Evolutionary conservation across 1,140 invertebrate genomes (phyloP).

Genomic region (Euglossa dilemma): DNA sequence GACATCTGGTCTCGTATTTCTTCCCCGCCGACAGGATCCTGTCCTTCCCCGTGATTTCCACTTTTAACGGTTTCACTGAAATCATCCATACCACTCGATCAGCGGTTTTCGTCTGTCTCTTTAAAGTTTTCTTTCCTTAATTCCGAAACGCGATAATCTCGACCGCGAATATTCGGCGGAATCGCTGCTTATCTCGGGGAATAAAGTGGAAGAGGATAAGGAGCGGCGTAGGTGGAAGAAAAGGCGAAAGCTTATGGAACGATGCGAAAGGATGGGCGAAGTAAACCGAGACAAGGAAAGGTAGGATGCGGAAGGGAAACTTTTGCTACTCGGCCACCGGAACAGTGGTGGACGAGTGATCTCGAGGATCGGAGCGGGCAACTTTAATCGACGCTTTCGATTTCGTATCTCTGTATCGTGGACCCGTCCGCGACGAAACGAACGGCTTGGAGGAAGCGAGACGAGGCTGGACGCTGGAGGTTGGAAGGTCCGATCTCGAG

Average conservation of each 20-base stretch:
- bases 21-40: constrained; percentile 83
- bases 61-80: constrained; percentile 85
- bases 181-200: too few relatives aligned
- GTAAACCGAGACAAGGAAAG: neutral
- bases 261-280: neutral
- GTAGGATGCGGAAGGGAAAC: neutral
- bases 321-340: neutral
- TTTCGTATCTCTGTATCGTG: too few relatives aligned
- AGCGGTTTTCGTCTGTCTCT: neutral
- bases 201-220: too few relatives aligned
- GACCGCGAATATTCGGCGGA: too few relatives aligned
- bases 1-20: constrained; percentile 85
- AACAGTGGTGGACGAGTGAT: neutral
- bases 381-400: neutral
- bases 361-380: neutral
- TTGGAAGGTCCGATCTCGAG: too few relatives aligned
- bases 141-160: too few relatives aligned
- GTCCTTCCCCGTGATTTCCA: constrained; percentile 83
- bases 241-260: neutral
- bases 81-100: constrained; percentile 24
- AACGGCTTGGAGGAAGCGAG: too few relatives aligned
- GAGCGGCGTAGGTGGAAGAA: neutral
- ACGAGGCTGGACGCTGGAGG: too few relatives aligned
- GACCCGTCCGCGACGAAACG: too few relatives aligned
- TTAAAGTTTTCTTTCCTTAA: neutral